Evolutionary conservation across 2,113 vertebrate species (phyloP), one percentile per base, ranked within the genome.

Genomic region (Motacilla tschutschensis): DNA sequence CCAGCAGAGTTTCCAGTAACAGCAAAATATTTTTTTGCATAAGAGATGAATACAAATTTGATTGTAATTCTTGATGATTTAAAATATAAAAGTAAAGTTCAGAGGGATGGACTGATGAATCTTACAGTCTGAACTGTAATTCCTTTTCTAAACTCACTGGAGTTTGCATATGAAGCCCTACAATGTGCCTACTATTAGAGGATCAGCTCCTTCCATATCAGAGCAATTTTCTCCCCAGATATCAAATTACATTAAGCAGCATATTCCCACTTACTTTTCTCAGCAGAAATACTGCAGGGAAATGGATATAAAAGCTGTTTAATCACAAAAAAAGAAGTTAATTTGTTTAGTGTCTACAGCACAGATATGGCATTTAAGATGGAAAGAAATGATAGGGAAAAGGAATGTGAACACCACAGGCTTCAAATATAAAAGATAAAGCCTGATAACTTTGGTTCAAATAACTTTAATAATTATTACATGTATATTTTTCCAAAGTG

Each of bases 381-480:
- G 35, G 53, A 75, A 82, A 54, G 53, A 88, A 92, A 81, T 85
- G 8, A 87, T 0, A 77, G 91, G 55, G 71, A 41, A 90, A 81
- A 93, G 92, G 94, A 87, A 94, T 85, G 88, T 84, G 91, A 94
- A 83, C 82, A 91, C 75, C 72, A 92, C 87, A 93, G 92, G 94
- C 95, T 92, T 92, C 91, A 82, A 83, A 91, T 88, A 94, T 59
- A 92, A 88, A 87, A 94, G 89, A 93, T 80, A 87, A 96, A 94
- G 95, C 94, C 96, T 69, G 66, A 65, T 93, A 92, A 96, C 94
- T 96, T 96, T 94, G 95, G 96, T 97, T 96, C 92, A 96, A 97
- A 89, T 91, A 91, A 94, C 96, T 97, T 94, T 94, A 96, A 96
- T 94, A 79, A 88, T 79, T 83, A 86, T 95, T 89, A 94, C 88